Conservation (phyloP, 1,140 invertebrate genomes). For the Pararge aegeria region DNA sequence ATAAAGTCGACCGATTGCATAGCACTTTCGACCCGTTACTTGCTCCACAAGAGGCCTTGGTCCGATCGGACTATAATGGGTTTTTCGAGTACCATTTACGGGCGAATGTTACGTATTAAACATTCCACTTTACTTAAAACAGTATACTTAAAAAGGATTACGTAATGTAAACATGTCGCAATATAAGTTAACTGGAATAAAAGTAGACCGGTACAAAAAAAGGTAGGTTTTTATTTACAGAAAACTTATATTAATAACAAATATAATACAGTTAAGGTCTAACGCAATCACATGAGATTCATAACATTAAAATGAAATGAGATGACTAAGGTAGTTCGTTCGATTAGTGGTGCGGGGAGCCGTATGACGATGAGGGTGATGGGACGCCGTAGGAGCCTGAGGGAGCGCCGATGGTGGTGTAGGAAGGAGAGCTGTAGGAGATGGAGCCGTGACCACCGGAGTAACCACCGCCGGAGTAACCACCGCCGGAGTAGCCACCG, state of each 20-base stretch:
- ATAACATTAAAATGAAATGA: slow-evolving; percentile 57
- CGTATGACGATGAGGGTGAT: slow-evolving; percentile 68
- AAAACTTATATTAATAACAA: slow-evolving; percentile 72
- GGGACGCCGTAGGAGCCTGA: slow-evolving; percentile 76
- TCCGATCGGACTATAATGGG: slow-evolving; percentile 13
- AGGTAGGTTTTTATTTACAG: slow-evolving; percentile 73
- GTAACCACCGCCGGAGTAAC: slow-evolving; percentile 56
- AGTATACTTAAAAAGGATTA: slow-evolving; percentile 23
- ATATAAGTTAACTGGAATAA: slow-evolving; percentile 11
- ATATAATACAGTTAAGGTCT: slow-evolving; percentile 72
- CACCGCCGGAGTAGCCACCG: slow-evolving; percentile 49
- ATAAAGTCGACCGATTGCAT: slow-evolving; percentile 31
- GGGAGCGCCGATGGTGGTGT: slow-evolving; percentile 72
- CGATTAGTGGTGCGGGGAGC: slow-evolving; percentile 71
- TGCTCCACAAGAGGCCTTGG: slow-evolving; percentile 9
- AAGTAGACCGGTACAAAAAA: slow-evolving; percentile 42
- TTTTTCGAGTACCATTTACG: slow-evolving; percentile 28
- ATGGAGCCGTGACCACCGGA: slow-evolving; percentile 40
- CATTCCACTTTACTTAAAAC: slow-evolving; percentile 33
- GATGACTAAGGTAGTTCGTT: slow-evolving; percentile 59
- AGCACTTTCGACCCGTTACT: slow-evolving; percentile 16
- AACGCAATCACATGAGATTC: slow-evolving; percentile 67
- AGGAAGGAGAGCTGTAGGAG: slow-evolving; percentile 59
- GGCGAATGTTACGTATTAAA: slow-evolving; percentile 27
- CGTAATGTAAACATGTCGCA: slow-evolving; percentile 17